Evolutionary conservation across 2,888 invertebrate genomes (phyloP).

Genomic region (Salticus scenicus): DNA sequence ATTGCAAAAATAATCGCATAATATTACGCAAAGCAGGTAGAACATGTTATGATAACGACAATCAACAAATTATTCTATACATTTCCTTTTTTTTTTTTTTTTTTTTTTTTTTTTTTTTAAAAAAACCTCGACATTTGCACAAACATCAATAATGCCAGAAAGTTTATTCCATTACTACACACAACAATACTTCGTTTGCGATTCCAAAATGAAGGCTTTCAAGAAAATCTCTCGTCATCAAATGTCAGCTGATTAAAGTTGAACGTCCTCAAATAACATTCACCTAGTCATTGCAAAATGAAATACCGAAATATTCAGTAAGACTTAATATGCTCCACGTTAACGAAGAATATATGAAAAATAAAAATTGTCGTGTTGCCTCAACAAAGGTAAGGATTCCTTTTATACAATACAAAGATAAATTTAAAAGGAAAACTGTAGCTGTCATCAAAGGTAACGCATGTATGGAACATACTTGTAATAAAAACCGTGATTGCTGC

Average conservation of each 20-base stretch:
- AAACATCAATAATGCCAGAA: too few species aligned
- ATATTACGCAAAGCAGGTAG: too few species aligned
- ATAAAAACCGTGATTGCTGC: too few species aligned
- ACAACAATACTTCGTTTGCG: background rate
- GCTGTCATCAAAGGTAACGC: constrained; percentile 8
- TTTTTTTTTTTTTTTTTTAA: too few species aligned
- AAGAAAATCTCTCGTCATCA: too few species aligned
- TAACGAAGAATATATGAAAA: background rate
- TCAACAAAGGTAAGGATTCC: background rate
- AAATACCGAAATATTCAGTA: background rate
- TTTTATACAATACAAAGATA: background rate
- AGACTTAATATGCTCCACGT: background rate
- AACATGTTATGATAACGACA: too few species aligned
- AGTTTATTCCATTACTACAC: too few species aligned
- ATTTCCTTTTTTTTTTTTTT: too few species aligned
- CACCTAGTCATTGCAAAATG: background rate
- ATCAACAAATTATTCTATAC: too few species aligned
- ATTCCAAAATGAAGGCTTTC: background rate
- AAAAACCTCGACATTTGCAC: too few species aligned
- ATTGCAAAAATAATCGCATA: too few species aligned
- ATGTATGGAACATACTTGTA: background rate
- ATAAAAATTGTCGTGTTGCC: background rate
- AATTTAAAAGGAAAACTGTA: background rate
- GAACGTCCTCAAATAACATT: background rate
- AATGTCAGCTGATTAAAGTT: background rate